Percentiles rank a stretch among this genome's conserved stretches.
These are phyloP conservation scores for Microdon myrmicae DNA, from an alignment of 2,888 invertebrate genomes.

Conservation along the genomic window DNA sequence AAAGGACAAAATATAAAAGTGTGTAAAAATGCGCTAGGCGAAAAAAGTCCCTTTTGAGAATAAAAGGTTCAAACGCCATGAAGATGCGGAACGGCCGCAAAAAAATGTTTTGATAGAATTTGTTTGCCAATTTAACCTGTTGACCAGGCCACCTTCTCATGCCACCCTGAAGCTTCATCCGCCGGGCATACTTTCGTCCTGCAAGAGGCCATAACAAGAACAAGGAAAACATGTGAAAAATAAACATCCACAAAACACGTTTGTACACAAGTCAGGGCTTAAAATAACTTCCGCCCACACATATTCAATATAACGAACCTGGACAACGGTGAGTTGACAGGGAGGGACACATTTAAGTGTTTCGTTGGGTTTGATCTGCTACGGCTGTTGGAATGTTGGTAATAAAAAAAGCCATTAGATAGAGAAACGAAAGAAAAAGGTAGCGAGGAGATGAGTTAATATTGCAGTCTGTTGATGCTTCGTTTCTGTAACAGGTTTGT, in stretches of 20 bases:
- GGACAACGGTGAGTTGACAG: too few relatives aligned
- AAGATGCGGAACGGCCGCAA: too few relatives aligned
- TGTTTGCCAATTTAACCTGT: slow-evolving; percentile 44
- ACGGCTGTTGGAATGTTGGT: slow-evolving; percentile 3
- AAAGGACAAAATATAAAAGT: not conserved
- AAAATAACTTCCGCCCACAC: not conserved
- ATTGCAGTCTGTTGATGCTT: too few relatives aligned
- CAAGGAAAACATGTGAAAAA: slow-evolving; percentile 19
- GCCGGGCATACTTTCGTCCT: not conserved
- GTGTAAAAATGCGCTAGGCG: too few relatives aligned
- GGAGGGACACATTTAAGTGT: too few relatives aligned
- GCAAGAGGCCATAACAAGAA: slow-evolving; percentile 4
- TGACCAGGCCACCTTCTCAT: slow-evolving; percentile 18
- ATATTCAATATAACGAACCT: too few relatives aligned
- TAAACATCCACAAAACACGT: slow-evolving; percentile 38
- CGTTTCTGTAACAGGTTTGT: too few relatives aligned
- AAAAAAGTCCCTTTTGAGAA: too few relatives aligned
- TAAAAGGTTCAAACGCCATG: too few relatives aligned
- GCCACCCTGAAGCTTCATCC: too few relatives aligned
- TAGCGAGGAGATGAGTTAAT: too few relatives aligned
- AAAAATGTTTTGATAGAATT: slow-evolving; percentile 32
- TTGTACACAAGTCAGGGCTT: slow-evolving; percentile 25
- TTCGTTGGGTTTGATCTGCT: slow-evolving; percentile 18
- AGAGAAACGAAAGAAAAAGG: not conserved
- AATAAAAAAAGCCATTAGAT: slow-evolving; percentile 8